Evolutionary conservation across 1,140 invertebrate species (phyloP).

Genomic region (Acromyrmex heyeri): DNA sequence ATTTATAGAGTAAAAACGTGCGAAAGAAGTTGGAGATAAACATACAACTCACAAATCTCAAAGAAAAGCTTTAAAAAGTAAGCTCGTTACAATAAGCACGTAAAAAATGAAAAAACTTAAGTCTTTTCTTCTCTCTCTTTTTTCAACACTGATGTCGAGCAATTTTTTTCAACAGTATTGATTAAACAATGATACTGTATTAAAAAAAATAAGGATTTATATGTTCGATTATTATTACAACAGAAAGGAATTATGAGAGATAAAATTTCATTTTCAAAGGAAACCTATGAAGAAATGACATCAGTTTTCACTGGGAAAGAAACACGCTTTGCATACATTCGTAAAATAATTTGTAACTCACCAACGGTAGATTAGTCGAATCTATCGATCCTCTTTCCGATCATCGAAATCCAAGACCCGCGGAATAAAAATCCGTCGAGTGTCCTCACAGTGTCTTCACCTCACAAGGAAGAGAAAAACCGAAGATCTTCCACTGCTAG

Average conservation of each 20-base stretch:
- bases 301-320: neutral
- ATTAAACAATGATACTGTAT: neutral
- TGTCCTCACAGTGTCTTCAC: conserved; percentile 27
- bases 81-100: neutral
- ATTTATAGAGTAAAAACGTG: neutral
- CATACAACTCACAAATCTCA: neutral
- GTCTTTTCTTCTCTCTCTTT: neutral
- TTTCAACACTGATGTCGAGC: neutral
- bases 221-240: conserved; percentile 1
- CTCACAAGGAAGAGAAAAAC: conserved; percentile 28
- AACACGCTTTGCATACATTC: neutral
- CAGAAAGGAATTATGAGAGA: conserved; percentile 8
- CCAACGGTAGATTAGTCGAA: conserved; percentile 69
- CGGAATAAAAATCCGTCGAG: conserved; percentile 8
- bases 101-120: neutral
- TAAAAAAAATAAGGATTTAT: neutral
- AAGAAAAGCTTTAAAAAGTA: neutral
- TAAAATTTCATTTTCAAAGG: neutral
- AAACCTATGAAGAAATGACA: conserved; percentile 31
- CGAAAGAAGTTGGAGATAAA: neutral
- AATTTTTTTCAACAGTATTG: conserved; percentile 8
- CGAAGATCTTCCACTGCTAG: conserved; percentile 5
- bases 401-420: conserved; percentile 21
- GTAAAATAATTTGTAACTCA: conserved; percentile 67
- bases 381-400: conserved; percentile 25